A percentile compares a stretch with the other conserved stretches of the same genome.
These are phyloP conservation scores for Lepus europaeus DNA, from an alignment of 2,113 vertebrate species.

Conservation along the genomic window DNA sequence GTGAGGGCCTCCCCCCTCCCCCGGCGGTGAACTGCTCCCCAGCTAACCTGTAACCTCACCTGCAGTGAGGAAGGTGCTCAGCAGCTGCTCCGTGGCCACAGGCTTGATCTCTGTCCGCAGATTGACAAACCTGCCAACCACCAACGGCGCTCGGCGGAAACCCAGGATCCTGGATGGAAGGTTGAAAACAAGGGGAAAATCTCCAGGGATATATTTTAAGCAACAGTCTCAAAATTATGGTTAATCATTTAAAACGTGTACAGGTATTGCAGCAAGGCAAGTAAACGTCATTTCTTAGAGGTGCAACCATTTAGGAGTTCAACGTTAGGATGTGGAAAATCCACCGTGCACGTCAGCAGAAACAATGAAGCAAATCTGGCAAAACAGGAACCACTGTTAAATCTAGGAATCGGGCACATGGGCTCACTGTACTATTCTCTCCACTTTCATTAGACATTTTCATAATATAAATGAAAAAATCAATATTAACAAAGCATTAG, in stretches of 20 bases:
- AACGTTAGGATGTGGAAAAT: not conserved
- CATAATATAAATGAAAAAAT: slow-evolving; percentile 25
- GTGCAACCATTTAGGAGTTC: slow-evolving; percentile 18
- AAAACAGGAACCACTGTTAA: not conserved
- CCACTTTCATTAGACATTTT: slow-evolving; percentile 2
- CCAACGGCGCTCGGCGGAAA: slow-evolving; percentile 96
- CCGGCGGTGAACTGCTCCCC: not conserved
- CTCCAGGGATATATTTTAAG: slow-evolving; percentile 48
- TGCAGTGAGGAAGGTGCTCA: slow-evolving; percentile 96
- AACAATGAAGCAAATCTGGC: not conserved
- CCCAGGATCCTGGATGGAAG: slow-evolving; percentile 93
- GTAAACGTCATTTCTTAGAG: slow-evolving; percentile 20
- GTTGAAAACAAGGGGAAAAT: slow-evolving; percentile 37
- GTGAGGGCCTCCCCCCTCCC: not conserved
- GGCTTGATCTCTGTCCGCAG: slow-evolving; percentile 97
- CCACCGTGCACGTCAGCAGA: slow-evolving; percentile 20
- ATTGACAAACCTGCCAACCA: slow-evolving; percentile 96
- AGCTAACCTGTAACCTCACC: slow-evolving; percentile 85
- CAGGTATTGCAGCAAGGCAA: not conserved
- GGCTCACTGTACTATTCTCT: not conserved
- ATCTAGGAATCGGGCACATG: not conserved
- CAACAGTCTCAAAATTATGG: slow-evolving; percentile 23
- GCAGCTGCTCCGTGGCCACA: slow-evolving; percentile 96
- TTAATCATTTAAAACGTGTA: not conserved
- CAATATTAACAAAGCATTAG: slow-evolving; percentile 46